These are phyloP conservation scores for Centrocercus urophasianus DNA, from an alignment of 2,113 vertebrate genomes.

Conservation along the genomic window DNA sequence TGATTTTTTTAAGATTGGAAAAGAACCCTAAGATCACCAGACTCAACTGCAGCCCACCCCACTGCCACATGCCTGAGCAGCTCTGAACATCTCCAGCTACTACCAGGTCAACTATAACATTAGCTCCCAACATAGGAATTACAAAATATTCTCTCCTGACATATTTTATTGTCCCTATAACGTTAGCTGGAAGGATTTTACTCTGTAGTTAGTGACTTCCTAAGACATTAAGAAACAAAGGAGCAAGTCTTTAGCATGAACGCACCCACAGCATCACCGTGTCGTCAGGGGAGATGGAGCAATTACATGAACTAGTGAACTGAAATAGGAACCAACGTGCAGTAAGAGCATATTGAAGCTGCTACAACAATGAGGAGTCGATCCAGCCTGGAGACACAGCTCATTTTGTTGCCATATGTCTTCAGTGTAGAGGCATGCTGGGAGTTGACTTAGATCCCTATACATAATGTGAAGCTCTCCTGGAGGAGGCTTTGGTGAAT, in stretches of 20 bases:
- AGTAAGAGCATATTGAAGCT: fast-evolving
- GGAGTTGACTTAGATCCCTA: fast-evolving
- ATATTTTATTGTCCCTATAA: background rate
- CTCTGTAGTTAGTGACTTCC: fast-evolving
- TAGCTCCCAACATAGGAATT: background rate
- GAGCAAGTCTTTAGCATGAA: background rate
- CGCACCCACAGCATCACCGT: background rate
- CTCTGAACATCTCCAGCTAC: background rate
- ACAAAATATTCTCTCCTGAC: background rate
- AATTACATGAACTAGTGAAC: background rate
- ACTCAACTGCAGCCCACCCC: too few species aligned
- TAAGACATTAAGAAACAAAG: background rate
- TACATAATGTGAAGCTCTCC: fast-evolving
- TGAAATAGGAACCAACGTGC: background rate
- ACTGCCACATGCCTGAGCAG: too few species aligned
- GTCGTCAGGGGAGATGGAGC: background rate
- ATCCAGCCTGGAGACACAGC: background rate
- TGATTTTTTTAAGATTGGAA: background rate
- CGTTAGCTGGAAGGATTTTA: background rate
- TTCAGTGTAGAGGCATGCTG: background rate
- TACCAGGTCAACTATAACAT: background rate
- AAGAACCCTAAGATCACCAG: too few species aligned
- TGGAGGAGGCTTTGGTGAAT: background rate
- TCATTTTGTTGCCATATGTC: background rate
- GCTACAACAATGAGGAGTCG: background rate